These are phyloP conservation scores for Mirza zaza DNA, from an alignment of 2,113 vertebrate genomes.

Conservation along the genomic window DNA sequence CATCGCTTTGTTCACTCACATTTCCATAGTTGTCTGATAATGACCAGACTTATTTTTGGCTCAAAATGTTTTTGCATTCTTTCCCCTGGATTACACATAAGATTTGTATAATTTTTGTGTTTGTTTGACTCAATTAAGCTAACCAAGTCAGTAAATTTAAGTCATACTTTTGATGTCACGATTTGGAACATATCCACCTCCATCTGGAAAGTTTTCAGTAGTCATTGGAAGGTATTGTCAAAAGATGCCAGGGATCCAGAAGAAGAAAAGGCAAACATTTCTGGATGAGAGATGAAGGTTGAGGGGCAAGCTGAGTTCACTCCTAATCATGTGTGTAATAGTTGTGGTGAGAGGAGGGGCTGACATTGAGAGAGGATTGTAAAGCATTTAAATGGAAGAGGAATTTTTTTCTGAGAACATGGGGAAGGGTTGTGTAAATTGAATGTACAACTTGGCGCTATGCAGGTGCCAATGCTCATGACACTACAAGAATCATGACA, in stretches of 20 bases:
- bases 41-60: slow-evolving; percentile 29
- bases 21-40: not conserved
- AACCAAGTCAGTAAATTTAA: not conserved
- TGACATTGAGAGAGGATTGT: not conserved
- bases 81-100: not conserved
- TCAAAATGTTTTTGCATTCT: not conserved
- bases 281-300: not conserved
- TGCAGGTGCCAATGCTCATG: not conserved
- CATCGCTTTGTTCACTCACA: not conserved
- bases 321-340: no score
- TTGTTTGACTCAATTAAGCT: not conserved
- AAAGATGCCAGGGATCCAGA: not conserved
- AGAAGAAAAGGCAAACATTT: not conserved
- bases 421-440: not conserved
- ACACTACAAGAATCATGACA: not conserved
- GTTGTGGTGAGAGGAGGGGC: not conserved
- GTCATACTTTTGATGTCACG: not conserved
- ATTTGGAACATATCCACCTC: not conserved
- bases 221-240: not conserved
- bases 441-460: not conserved
- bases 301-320: not conserved
- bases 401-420: not conserved
- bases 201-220: not conserved
- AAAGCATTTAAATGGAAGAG: not conserved
- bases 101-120: not conserved